Conservation (phyloP, 2,888 invertebrate species). For the Pollenia labialis region DNA sequence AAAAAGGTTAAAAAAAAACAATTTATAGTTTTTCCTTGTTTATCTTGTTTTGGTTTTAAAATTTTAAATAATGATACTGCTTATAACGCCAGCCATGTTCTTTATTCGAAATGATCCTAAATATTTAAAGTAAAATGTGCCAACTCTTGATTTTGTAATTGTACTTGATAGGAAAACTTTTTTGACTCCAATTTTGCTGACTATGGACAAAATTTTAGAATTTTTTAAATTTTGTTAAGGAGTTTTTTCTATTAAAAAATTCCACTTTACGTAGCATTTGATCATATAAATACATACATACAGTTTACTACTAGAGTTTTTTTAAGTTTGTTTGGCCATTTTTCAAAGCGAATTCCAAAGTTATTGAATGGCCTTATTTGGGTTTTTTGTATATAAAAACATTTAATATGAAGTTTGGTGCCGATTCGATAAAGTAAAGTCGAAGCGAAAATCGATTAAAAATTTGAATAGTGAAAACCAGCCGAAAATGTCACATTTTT, state of each 20-base stretch:
- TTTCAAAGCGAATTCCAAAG: too few species aligned
- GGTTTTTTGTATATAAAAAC: too few species aligned
- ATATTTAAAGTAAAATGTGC: background rate
- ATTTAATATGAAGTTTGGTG: too few species aligned
- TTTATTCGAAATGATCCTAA: background rate
- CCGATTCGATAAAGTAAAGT: too few species aligned
- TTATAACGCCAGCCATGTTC: background rate
- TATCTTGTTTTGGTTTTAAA: background rate
- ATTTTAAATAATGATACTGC: background rate
- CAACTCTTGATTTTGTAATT: slow-evolving; percentile 2
- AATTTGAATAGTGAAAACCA: too few species aligned
- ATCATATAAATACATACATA: background rate
- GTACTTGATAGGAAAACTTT: background rate
- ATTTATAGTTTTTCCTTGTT: background rate
- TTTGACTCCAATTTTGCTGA: slow-evolving; percentile 1
- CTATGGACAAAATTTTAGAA: background rate
- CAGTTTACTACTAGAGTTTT: background rate
- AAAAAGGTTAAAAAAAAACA: background rate
- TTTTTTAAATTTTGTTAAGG: too few species aligned
- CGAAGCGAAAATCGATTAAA: too few species aligned
- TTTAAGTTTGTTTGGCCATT: too few species aligned
- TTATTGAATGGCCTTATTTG: too few species aligned
- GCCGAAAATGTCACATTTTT: too few species aligned
- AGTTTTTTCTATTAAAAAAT: background rate
- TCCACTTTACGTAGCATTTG: background rate